Base-by-base conservation (phyloP, 2,888 invertebrate genomes). In the Mechanitis messenoides region DNA sequence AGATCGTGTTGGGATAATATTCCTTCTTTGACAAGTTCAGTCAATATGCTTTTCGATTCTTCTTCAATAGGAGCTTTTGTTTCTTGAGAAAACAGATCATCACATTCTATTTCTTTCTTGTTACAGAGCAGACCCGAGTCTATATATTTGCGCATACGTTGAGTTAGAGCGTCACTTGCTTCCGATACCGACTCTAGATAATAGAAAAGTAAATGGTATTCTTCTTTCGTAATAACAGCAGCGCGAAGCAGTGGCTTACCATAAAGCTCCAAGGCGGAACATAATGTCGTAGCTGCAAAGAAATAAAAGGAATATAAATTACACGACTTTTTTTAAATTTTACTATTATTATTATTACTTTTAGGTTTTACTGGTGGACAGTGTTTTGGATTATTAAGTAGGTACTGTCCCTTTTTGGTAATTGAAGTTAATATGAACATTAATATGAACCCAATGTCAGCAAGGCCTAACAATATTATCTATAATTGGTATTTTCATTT, bases 191-290 rank as follows among this genome's bases (percentile, higher is more conserved):
- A 87, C 68, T 89, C 89, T 45, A 92, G 75, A 67, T 89, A 90
- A 69, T 91, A 91, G 72, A 92, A 92, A 3, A 92, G 79, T 64
- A 91, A 74, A 69, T 91, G 88, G 68, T 91, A 91, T 69, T 92
- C 91, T 68, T 90, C 88, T 64, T 88, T 87, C 28, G 85, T 87
- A 68, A 92, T 89, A 64, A 83, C 88, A 55, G 89, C 85, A 57
- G 90, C 90, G 47, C 90, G 82, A 45, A 90, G 75, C 61, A 93
- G 82, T 1, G 93, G 93, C 71, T 92, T 91, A 31, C 92, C 93
- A 75, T 93, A 93, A 61, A 93, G 81, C 76, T 93, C 93, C 70
- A 91, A 90, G 56, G 92, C 92, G 66, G 93, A 92, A 77, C 91
- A 91, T 64, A 93, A 78, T 65, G 91, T 91, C 66, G 90, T 81